A percentile compares a stretch with the other conserved stretches of the same genome.
These are phyloP conservation scores for Orius insidiosus DNA, from an alignment of 1,140 invertebrate genomes.

Conservation along the genomic window DNA sequence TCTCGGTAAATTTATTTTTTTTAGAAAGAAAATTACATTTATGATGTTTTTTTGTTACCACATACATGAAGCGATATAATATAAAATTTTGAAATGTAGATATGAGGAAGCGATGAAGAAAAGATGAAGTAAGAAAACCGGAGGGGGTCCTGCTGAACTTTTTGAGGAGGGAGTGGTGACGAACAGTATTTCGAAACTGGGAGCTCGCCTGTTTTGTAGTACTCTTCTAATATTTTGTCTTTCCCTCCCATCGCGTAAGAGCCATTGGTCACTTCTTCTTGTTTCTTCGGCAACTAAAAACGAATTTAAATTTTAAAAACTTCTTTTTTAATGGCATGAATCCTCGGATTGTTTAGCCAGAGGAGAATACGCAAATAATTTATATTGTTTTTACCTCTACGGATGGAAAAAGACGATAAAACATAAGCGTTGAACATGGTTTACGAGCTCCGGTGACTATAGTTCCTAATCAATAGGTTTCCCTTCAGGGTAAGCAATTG, in stretches of 20 bases:
- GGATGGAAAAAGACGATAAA: slow-evolving; percentile 59
- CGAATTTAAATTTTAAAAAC: background rate
- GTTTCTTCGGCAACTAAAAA: slow-evolving; percentile 50
- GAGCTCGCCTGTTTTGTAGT: slow-evolving; percentile 57
- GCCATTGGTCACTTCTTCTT: slow-evolving; percentile 59
- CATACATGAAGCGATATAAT: no score
- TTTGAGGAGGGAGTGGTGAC: slow-evolving; percentile 30
- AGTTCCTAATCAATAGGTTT: slow-evolving; percentile 56
- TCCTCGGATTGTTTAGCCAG: background rate
- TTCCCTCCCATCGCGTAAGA: slow-evolving; percentile 68
- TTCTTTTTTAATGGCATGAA: no score
- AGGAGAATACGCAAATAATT: background rate
- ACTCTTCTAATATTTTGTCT: slow-evolving; percentile 58
- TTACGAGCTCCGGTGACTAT: slow-evolving; percentile 52
- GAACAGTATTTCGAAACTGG: slow-evolving; percentile 25
- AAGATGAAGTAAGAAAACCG: slow-evolving; percentile 53
- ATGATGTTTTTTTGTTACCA: no score
- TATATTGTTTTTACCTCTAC: slow-evolving; percentile 30
- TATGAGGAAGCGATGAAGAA: slow-evolving; percentile 64
- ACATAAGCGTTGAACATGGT: slow-evolving; percentile 56
- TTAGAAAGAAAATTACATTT: no score
- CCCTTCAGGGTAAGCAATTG: slow-evolving; percentile 76
- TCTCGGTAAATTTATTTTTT: no score
- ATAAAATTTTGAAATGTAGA: slow-evolving; percentile 40
- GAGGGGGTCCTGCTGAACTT: slow-evolving; percentile 48